phyloP scores from a whole-genome alignment of 2,113 vertebrate genomes.

The Hypanus sabinus region DNA sequence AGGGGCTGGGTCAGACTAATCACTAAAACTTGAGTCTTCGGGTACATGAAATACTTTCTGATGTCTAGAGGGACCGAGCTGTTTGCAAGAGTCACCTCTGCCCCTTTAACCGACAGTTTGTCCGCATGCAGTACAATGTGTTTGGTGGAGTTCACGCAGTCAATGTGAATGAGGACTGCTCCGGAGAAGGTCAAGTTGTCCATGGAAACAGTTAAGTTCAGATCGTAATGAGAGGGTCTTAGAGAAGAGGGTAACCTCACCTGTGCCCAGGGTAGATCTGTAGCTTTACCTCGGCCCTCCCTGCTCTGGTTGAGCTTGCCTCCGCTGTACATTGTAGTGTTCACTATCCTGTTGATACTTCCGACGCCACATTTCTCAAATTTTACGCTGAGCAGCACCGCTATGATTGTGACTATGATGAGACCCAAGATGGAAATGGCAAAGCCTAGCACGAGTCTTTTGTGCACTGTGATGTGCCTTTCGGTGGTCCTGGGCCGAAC shows the following conservation, averaged over 20 bases:
- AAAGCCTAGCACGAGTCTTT: constrained; percentile 77
- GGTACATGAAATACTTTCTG: constrained; percentile 69
- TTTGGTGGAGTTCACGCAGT: constrained; percentile 76
- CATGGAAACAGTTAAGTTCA: constrained; percentile 77
- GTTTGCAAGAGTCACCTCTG: constrained; percentile 71
- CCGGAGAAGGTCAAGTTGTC: constrained; percentile 95
- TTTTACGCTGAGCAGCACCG: constrained; percentile 76
- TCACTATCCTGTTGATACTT: constrained; percentile 45
- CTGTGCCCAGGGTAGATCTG: constrained; percentile 68
- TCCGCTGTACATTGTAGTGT: constrained; percentile 46
- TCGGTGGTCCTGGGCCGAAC: constrained; percentile 77
- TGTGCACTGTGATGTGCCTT: constrained; percentile 78
- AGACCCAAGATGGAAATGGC: constrained; percentile 82
- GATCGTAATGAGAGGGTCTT: constrained; percentile 83
- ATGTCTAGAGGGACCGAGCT: constrained; percentile 69
- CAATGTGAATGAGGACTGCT: constrained; percentile 82
- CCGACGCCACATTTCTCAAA: constrained; percentile 73
- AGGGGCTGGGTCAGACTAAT: constrained; percentile 79
- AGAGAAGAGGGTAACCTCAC: constrained; percentile 67
- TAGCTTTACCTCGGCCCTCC: constrained; percentile 41
- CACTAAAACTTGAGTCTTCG: constrained; percentile 77
- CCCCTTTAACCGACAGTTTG: constrained; percentile 70
- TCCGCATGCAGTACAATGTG: constrained; percentile 85
- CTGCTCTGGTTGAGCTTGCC: constrained; percentile 50
- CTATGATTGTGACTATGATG: constrained; percentile 76